Conservation (phyloP, 2,888 invertebrate species). For the Thysanoteuthis rhombus region DNA sequence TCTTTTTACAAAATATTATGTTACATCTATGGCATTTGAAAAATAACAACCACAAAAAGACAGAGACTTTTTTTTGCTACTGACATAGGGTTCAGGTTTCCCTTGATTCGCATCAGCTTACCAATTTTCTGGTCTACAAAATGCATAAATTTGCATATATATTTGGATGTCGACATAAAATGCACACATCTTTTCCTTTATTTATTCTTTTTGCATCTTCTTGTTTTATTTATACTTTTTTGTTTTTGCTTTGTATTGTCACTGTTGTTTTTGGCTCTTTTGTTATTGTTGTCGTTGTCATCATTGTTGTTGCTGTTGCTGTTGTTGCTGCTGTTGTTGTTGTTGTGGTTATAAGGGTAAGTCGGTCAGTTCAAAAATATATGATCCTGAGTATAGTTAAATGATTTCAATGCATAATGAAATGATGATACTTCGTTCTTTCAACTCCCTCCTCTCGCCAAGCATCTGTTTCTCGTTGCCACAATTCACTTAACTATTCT, state of each 20-base stretch:
- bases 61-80: not conserved
- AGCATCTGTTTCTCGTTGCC: no score
- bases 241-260: not conserved
- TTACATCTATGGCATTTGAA: not conserved
- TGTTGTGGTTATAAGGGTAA: no score
- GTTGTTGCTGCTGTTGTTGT: not conserved
- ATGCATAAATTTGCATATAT: not conserved
- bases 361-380: no score
- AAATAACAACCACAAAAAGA: not conserved
- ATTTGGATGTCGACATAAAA: not conserved
- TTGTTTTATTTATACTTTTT: not conserved
- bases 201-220: not conserved
- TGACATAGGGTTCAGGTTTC: not conserved
- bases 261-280: not conserved
- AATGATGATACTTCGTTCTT: no score
- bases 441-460: no score
- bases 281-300: not conserved
- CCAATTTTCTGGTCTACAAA: not conserved
- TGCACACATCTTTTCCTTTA: not conserved
- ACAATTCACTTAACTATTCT: no score
- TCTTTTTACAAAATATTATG: not conserved
- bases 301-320: not conserved
- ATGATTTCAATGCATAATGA: no score
- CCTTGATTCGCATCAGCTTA: not conserved
- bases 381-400: no score